phyloP scores from a whole-genome alignment of 1,140 invertebrate species.

The Hesperophylax magnus region DNA sequence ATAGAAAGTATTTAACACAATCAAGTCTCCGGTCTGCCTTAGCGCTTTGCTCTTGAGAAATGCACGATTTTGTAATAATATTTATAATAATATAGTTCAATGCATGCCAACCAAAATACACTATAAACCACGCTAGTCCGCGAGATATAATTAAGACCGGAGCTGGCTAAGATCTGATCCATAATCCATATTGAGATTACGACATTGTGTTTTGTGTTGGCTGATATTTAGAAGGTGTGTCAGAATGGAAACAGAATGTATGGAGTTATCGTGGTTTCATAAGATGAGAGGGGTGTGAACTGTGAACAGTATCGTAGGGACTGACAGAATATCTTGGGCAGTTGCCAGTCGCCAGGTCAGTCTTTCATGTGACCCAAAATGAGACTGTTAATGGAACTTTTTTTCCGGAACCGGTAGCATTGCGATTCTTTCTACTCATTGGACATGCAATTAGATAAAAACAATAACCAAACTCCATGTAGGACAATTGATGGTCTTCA shows the following conservation, averaged over 20 bases:
- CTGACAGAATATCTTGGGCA: too few relatives aligned
- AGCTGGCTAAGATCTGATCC: background rate
- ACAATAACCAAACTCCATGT: too few relatives aligned
- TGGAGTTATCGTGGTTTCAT: too few relatives aligned
- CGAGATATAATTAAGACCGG: background rate
- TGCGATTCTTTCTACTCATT: too few relatives aligned
- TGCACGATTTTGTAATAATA: slow-evolving; percentile 28
- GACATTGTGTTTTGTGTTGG: background rate
- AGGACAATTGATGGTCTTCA: too few relatives aligned
- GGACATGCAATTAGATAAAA: too few relatives aligned
- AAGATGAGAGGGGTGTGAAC: too few relatives aligned
- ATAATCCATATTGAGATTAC: background rate
- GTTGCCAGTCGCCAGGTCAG: too few relatives aligned
- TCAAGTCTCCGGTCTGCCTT: background rate
- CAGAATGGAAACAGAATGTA: background rate
- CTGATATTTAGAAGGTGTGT: slow-evolving; percentile 13
- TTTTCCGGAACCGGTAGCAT: too few relatives aligned
- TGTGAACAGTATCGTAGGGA: too few relatives aligned
- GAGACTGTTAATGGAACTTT: too few relatives aligned
- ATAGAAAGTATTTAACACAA: slow-evolving; percentile 34
- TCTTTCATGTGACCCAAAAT: too few relatives aligned
- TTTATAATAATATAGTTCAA: background rate
- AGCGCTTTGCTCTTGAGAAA: slow-evolving; percentile 33
- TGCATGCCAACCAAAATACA: slow-evolving; percentile 14
- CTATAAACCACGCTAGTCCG: background rate